Evolutionary conservation across 2,888 invertebrate species (phyloP), one percentile per base, ranked within the genome.

Genomic region (Baccha elongata): DNA sequence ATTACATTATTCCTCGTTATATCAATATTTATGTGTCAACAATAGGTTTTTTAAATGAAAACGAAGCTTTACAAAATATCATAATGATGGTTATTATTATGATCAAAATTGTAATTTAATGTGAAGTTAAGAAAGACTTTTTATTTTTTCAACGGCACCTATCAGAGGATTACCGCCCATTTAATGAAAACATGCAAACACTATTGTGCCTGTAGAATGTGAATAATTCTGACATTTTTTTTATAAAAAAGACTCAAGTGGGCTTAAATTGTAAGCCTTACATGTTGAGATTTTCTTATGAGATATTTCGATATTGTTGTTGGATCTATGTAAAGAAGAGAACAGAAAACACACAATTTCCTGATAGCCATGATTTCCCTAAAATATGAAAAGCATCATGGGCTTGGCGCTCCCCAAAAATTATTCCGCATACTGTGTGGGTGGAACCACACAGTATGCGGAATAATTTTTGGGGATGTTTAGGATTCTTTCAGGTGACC

Each of bases 31-130:
- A n/a, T n/a, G n/a, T n/a, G n/a, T n/a, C n/a, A n/a, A n/a, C n/a
- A n/a, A n/a, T n/a, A n/a, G n/a, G n/a, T 29, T 50, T 50, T 2
- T 35, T 35, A 19, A 53, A 35, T 53, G 53, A 53, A 53, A 35
- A 35, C 21, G 53, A 35, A 53, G n/a, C 53, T n/a, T 4, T 53
- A 53, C 8, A 21, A 53, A 19, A 21, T 35, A 0, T 13, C n/a
- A 35, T n/a, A n/a, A n/a, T n/a, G n/a, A n/a, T n/a, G n/a, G n/a
- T n/a, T n/a, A n/a, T n/a, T n/a, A n/a, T n/a, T n/a, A n/a, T n/a
- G n/a, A n/a, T n/a, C n/a, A n/a, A n/a, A n/a, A n/a, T n/a, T n/a
- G n/a, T n/a, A n/a, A n/a, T n/a, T n/a, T n/a, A n/a, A n/a, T n/a
- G n/a, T n/a, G n/a, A n/a, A n/a, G n/a, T n/a, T n/a, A n/a, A n/a